Evolutionary conservation across 1,140 invertebrate species (phyloP).

Genomic region (Nomia melanderi): DNA sequence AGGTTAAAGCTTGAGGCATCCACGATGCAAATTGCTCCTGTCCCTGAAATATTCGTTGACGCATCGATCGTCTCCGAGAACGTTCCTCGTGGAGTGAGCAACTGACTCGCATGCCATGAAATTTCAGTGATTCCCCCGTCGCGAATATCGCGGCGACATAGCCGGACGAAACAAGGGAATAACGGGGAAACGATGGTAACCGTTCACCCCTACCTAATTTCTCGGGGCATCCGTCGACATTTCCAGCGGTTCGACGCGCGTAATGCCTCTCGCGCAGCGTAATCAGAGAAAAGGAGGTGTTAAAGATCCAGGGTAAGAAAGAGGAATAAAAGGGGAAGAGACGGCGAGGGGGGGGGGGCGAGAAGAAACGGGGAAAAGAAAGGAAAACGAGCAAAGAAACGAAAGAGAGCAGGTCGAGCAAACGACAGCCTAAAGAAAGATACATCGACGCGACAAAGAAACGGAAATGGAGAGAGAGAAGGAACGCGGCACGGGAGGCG

Average conservation of each 20-base stretch:
- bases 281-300: slow-evolving; percentile 16
- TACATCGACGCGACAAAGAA: no score
- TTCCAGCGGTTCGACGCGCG: slow-evolving; percentile 22
- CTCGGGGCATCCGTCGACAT: slow-evolving; percentile 36
- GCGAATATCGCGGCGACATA: no score
- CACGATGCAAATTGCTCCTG: no score
- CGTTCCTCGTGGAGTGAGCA: no score
- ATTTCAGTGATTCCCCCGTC: no score
- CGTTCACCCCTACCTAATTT: slow-evolving; percentile 8
- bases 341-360: neutral
- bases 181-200: neutral
- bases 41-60: no score
- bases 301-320: neutral
- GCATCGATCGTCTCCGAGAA: no score
- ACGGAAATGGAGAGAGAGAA: neutral
- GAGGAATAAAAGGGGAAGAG: slow-evolving; percentile 16
- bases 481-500: slow-evolving; percentile 7
- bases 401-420: neutral
- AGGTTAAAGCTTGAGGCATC: no score
- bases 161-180: neutral
- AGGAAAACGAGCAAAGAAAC: slow-evolving; percentile 10
- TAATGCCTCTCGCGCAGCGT: slow-evolving; percentile 19
- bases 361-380: neutral
- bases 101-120: no score
- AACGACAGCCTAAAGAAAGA: slow-evolving; percentile 30